Conservation (phyloP, 92 coral and sea anemone species). For the Parazoanthus swiftii region DNA sequence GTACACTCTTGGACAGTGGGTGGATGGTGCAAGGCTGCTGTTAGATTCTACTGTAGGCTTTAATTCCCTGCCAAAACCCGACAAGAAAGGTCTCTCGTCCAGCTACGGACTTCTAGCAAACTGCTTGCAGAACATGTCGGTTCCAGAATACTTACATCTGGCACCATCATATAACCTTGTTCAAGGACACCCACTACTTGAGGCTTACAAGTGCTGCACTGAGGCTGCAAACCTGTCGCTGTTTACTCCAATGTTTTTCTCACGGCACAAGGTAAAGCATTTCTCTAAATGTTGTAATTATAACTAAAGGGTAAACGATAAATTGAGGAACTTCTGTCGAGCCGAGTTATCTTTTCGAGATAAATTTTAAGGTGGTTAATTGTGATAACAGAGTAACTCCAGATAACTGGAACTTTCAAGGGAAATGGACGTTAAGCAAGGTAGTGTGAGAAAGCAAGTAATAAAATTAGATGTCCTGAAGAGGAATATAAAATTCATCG, state of each 20-base stretch:
- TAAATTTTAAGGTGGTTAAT: no score
- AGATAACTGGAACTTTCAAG: background rate
- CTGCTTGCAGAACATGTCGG: constrained; percentile 79
- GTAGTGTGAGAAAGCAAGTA: no score
- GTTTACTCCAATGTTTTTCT: constrained; percentile 82
- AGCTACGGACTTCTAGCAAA: constrained; percentile 76
- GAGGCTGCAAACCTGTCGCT: constrained; percentile 70
- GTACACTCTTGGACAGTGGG: constrained; percentile 86
- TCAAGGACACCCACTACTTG: constrained; percentile 75
- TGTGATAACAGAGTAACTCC: background rate
- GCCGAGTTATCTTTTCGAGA: background rate
- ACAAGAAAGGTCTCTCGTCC: constrained; percentile 85
- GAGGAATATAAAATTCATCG: no score
- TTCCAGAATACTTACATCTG: constrained; percentile 58
- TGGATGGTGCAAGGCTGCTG: constrained; percentile 64
- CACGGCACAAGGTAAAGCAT: constrained; percentile 71
- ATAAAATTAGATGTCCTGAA: no score
- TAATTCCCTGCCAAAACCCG: constrained; percentile 72
- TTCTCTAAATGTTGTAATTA: background rate
- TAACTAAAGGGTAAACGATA: background rate
- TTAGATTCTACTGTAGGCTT: constrained; percentile 63
- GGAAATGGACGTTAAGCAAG: no score
- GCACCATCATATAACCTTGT: constrained; percentile 57
- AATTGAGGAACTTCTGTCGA: no score
- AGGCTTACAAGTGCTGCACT: constrained; percentile 70